Evolutionary conservation across 2,113 vertebrate species (phyloP).

Genomic region (Empidonax traillii): DNA sequence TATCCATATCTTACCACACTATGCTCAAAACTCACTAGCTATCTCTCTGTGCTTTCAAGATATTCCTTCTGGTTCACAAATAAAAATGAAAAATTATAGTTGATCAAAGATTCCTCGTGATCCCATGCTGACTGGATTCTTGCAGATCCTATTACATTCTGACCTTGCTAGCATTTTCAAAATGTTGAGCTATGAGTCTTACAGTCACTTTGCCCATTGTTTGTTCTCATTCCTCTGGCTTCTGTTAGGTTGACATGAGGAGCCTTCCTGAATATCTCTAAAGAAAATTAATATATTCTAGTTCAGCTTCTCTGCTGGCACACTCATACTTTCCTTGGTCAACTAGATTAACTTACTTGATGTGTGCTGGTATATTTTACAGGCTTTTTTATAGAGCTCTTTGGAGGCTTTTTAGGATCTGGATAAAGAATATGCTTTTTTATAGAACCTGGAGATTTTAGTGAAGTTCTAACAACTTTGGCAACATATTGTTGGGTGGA

Average conservation of each 20-base stretch:
- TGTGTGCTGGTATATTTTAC: neutral
- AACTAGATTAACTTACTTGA: neutral
- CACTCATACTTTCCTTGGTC: neutral
- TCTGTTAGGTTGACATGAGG: neutral
- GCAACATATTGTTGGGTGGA: neutral
- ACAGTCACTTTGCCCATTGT: neutral
- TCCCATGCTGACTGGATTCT: neutral
- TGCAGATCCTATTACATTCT: neutral
- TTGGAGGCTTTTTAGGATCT: neutral
- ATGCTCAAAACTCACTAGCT: neutral
- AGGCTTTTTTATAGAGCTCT: neutral
- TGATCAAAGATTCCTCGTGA: neutral
- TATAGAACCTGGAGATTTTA: neutral
- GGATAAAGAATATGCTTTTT: neutral
- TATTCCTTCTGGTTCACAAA: neutral
- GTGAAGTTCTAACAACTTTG: neutral
- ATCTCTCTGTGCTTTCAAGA: neutral
- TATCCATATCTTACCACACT: neutral
- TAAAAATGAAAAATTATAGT: neutral
- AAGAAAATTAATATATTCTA: neutral
- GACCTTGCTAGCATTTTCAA: neutral
- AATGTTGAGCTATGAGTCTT: neutral
- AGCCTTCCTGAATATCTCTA: neutral
- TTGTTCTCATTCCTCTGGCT: neutral
- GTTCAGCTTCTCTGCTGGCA: neutral